A percentile compares a stretch with the other conserved stretches of the same genome.
These are phyloP conservation scores for Sebastolobus altivelis DNA, from an alignment of 2,797 vertebrate genomes.

Conservation along the genomic window DNA sequence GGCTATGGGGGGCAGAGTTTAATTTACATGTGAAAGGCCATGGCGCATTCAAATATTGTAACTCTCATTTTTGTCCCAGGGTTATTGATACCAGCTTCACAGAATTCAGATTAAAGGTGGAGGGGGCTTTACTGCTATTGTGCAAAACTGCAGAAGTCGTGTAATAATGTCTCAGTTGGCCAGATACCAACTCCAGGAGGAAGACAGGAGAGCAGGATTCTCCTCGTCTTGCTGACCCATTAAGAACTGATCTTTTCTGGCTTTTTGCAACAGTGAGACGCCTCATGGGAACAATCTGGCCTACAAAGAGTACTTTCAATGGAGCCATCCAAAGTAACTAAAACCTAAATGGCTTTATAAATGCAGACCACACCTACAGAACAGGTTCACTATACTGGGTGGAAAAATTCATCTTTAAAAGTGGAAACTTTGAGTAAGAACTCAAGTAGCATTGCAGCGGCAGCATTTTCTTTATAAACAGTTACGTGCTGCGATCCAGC, in stretches of 20 bases:
- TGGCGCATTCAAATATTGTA: slow-evolving; percentile 76
- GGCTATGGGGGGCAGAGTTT: slow-evolving; percentile 76
- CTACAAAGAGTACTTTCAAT: slow-evolving; percentile 50
- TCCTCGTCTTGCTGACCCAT: slow-evolving; percentile 61
- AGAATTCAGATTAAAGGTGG: slow-evolving; percentile 67
- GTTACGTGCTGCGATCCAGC: not conserved
- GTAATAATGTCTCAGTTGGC: slow-evolving; percentile 72
- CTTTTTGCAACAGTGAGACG: slow-evolving; percentile 50
- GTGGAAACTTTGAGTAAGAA: not conserved
- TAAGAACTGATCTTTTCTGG: slow-evolving; percentile 51
- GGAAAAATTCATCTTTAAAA: slow-evolving; percentile 1
- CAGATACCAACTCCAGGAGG: slow-evolving; percentile 53
- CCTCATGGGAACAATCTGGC: slow-evolving; percentile 63
- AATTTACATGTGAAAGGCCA: slow-evolving; percentile 84
- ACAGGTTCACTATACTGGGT: not conserved
- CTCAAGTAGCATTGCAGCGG: not conserved
- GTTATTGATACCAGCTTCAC: slow-evolving; percentile 72
- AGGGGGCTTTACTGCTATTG: slow-evolving; percentile 50
- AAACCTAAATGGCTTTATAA: slow-evolving; percentile 38
- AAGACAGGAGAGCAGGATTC: slow-evolving; percentile 45
- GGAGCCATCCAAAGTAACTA: slow-evolving; percentile 36
- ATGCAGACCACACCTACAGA: slow-evolving; percentile 19
- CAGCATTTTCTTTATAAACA: not conserved
- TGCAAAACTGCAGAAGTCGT: slow-evolving; percentile 58
- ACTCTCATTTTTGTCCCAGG: slow-evolving; percentile 74